These are phyloP conservation scores for Brachyopa scutellaris DNA, from an alignment of 2,888 invertebrate genomes.

Conservation along the genomic window DNA sequence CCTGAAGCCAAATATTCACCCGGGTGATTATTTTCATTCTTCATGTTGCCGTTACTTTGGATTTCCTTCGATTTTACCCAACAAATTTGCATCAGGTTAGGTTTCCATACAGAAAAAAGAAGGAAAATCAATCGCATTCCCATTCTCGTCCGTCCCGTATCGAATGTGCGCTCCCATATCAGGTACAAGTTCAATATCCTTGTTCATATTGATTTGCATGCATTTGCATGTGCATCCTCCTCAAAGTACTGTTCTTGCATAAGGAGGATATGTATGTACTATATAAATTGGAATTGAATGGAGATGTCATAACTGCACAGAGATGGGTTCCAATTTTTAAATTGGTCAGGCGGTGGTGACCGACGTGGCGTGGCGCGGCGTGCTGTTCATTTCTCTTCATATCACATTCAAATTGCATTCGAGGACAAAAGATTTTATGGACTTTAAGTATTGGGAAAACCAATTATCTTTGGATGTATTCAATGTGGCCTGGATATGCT, in stretches of 20 bases:
- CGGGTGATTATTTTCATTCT: slow-evolving; percentile 19
- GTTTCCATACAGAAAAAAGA: not conserved
- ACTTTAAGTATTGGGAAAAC: slow-evolving; percentile 42
- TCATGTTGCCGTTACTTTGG: slow-evolving; percentile 12
- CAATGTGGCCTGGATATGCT: not conserved
- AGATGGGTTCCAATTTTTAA: slow-evolving; percentile 8
- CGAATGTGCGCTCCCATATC: too few species aligned
- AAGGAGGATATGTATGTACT: not conserved
- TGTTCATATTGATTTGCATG: slow-evolving; percentile 38
- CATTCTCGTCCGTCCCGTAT: not conserved
- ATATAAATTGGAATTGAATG: slow-evolving; percentile 46
- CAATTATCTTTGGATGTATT: slow-evolving; percentile 32
- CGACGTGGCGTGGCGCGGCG: not conserved
- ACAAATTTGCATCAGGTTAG: not conserved
- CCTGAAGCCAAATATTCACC: not conserved
- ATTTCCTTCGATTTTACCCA: not conserved
- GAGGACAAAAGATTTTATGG: slow-evolving; percentile 22
- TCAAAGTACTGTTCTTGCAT: slow-evolving; percentile 1
- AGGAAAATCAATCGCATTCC: too few species aligned
- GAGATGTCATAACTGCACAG: slow-evolving; percentile 38
- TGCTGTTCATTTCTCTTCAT: slow-evolving; percentile 10
- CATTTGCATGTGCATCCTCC: slow-evolving; percentile 13
- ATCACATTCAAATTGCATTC: slow-evolving; percentile 20
- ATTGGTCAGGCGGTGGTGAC: too few species aligned
- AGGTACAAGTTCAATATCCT: slow-evolving; percentile 35